phyloP scores from a whole-genome alignment of 2,797 vertebrate species.

The Tapera naevia region DNA sequence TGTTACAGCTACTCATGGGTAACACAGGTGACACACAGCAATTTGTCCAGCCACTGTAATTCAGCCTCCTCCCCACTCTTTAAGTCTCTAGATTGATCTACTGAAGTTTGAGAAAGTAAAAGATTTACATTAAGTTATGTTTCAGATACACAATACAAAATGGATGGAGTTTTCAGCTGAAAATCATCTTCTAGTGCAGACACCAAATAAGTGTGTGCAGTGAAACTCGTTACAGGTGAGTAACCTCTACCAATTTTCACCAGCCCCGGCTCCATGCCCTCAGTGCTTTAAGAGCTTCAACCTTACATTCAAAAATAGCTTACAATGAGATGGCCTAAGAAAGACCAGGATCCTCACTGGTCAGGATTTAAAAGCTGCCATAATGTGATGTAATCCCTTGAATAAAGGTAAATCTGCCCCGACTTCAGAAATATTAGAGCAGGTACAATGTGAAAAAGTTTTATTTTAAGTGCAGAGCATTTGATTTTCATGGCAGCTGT shows the following conservation, averaged over 20 bases:
- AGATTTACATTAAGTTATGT: neutral
- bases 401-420: neutral
- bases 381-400: neutral
- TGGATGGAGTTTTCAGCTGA: neutral
- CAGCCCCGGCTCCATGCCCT: neutral
- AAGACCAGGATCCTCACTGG: neutral
- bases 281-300: neutral
- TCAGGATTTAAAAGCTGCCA: neutral
- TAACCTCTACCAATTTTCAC: neutral
- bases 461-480: neutral
- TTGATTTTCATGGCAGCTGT: neutral
- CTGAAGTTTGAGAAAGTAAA: neutral
- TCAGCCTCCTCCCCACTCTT: neutral
- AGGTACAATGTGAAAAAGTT: neutral
- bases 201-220: neutral
- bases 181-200: neutral
- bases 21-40: neutral
- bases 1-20: neutral
- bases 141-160: neutral
- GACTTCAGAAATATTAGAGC: neutral
- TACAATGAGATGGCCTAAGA: neutral
- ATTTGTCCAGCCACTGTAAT: neutral
- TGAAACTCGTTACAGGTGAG: accelerated
- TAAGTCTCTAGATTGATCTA: neutral
- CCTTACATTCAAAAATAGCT: neutral